Evolutionary conservation across 2,888 invertebrate species (phyloP).

Genomic region (Parasteatoda lunata): DNA sequence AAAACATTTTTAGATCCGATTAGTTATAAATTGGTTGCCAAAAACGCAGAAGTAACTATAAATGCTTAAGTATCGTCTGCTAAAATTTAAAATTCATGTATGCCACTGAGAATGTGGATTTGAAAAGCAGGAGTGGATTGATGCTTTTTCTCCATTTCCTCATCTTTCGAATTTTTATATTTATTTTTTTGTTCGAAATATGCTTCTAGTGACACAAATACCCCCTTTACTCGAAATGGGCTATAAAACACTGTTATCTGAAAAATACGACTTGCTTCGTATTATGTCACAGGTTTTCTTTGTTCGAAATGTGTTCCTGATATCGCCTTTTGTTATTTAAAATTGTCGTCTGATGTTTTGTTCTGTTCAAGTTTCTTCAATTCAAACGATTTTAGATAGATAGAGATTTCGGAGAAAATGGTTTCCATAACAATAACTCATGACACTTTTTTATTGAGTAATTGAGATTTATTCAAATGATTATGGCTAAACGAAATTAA

Average conservation of each 20-base stretch:
- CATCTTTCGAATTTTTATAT: background rate
- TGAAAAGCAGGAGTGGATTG: no score
- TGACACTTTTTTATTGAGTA: background rate
- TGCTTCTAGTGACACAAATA: conserved; percentile 9
- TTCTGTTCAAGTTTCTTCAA: background rate
- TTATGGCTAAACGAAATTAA: no score
- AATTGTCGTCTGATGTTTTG: background rate
- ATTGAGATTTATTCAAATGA: background rate
- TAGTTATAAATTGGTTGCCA: no score
- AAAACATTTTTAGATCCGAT: no score
- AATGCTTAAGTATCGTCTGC: background rate
- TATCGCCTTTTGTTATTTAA: background rate
- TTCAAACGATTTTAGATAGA: background rate
- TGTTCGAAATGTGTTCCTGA: background rate
- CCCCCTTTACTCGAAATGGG: conserved; percentile 1
- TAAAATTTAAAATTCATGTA: no score
- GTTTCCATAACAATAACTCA: background rate
- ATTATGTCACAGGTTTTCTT: background rate
- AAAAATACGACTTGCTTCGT: background rate
- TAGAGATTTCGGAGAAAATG: background rate
- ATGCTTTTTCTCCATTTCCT: no score
- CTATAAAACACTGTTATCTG: background rate
- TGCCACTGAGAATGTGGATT: no score
- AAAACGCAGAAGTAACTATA: background rate
- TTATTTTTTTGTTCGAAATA: background rate